A percentile compares a stretch with the other conserved stretches of the same genome.
These are phyloP conservation scores for Atherinomorus stipes DNA, from an alignment of 2,113 vertebrate genomes.

Conservation along the genomic window DNA sequence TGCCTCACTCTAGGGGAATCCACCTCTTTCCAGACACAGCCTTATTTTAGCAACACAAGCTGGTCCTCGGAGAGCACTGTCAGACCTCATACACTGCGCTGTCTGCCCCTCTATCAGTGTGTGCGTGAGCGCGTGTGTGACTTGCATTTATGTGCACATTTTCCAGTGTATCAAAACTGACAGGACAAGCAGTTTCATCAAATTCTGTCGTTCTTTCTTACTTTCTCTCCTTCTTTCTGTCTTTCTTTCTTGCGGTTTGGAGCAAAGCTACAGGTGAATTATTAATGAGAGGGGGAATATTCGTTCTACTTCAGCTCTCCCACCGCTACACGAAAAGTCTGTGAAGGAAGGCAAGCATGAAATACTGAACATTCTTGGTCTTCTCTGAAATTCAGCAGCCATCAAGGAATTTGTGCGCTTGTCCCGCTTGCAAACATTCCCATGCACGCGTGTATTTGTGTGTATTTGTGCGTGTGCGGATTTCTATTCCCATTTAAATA, in stretches of 20 bases:
- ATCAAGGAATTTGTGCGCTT: slow-evolving; percentile 38
- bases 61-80: slow-evolving; percentile 71
- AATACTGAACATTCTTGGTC: slow-evolving; percentile 42
- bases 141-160: slow-evolving; percentile 32
- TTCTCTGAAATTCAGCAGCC: slow-evolving; percentile 45
- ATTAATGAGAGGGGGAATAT: slow-evolving; percentile 59
- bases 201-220: slow-evolving; percentile 8
- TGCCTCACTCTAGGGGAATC: slow-evolving; percentile 77
- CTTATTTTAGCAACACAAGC: slow-evolving; percentile 80
- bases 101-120: slow-evolving; percentile 43
- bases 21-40: slow-evolving; percentile 78
- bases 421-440: slow-evolving; percentile 8
- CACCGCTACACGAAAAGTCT: slow-evolving; percentile 32
- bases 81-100: slow-evolving; percentile 65
- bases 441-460: not conserved
- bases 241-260: not conserved
- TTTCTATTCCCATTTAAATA: slow-evolving; percentile 46
- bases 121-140: slow-evolving; percentile 11
- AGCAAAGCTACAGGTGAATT: slow-evolving; percentile 68
- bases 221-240: slow-evolving; percentile 1
- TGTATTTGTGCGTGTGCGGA: not conserved
- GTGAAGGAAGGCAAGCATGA: slow-evolving; percentile 47
- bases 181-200: slow-evolving; percentile 50
- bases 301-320: slow-evolving; percentile 49
- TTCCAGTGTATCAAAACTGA: slow-evolving; percentile 37